Evolutionary conservation across 2,113 vertebrate genomes (phyloP).

Genomic region (Onychostruthus taczanowskii): DNA sequence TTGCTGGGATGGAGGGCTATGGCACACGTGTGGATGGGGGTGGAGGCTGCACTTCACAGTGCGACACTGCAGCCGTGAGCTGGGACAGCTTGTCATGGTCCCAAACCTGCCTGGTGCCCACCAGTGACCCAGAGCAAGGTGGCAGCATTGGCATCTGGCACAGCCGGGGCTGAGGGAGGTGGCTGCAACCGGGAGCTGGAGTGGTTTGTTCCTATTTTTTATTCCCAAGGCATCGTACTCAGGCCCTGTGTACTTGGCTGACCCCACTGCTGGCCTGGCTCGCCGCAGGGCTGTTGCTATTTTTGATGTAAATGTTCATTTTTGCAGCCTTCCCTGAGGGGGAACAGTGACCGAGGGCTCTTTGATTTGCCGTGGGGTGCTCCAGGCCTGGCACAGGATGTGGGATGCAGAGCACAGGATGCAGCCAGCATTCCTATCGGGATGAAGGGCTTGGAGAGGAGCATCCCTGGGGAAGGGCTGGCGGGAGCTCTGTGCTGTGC

Average conservation of each 20-base stretch:
- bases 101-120: rapidly evolving
- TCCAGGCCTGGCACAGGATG: background rate
- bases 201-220: background rate
- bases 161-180: background rate
- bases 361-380: background rate
- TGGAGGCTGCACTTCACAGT: background rate
- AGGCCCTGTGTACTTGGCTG: background rate
- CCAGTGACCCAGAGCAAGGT: background rate
- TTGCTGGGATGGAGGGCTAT: background rate
- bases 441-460: background rate
- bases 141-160: background rate
- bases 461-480: background rate
- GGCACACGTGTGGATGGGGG: background rate
- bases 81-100: background rate
- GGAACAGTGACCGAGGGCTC: rapidly evolving
- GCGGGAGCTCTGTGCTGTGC: background rate
- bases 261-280: background rate
- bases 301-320: background rate
- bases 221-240: background rate
- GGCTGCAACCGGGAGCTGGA: background rate
- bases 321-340: background rate
- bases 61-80: rapidly evolving
- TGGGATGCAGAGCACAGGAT: background rate
- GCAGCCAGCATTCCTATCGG: rapidly evolving
- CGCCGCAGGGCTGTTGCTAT: background rate